Evolutionary conservation across 2,797 vertebrate species (phyloP), one percentile per base, ranked within the genome.

Genomic region (Myotis myotis): DNA sequence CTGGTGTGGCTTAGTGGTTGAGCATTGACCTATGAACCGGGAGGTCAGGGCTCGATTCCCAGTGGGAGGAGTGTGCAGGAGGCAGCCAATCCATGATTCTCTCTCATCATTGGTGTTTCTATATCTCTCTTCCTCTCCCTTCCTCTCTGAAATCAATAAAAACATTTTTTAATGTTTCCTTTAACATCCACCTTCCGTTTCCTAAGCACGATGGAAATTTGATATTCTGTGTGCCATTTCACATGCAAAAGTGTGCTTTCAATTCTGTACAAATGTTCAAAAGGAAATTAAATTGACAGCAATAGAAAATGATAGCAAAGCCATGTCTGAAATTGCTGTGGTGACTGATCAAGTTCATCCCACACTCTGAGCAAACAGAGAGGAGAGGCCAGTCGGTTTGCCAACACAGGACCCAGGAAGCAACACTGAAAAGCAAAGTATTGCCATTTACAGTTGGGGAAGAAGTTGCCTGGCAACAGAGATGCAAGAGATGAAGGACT

Each of bases 301-400:
- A 82, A 80, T 57, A 94, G 82, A 96, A 97, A 93, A 33, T 28
- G 51, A 79, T 80, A 36, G 15, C 30, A 68, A 93, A 89, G 75
- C 53, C 91, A 36, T 10, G 49, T 60, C 28, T 41, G 53, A 51
- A 96, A 83, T 11, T 36, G 16, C 47, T 89, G 28, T 1, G 22
- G 55, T 71, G 78, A 75, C 2, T 1, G 4, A 11, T 92, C 72
- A 33, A 71, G 28, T 96, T 87, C 83, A 80, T 84, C 70, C 92
- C 51, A 86, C 68, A 85, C 1, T 53, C 33, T 76, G 92, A 70
- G 57, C 88, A 86, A 92, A 95, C 60, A 94, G 87, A 95, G 79
- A 53, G 15, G 22, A 90, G 86, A 49, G 76, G 19, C n/a, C 75
- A 64, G 72, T 62, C 1, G 0, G 44, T 22, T 68, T 74, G 30